These are phyloP conservation scores for Pomacea maculata DNA, from an alignment of 1,140 invertebrate species.

Conservation along the genomic window DNA sequence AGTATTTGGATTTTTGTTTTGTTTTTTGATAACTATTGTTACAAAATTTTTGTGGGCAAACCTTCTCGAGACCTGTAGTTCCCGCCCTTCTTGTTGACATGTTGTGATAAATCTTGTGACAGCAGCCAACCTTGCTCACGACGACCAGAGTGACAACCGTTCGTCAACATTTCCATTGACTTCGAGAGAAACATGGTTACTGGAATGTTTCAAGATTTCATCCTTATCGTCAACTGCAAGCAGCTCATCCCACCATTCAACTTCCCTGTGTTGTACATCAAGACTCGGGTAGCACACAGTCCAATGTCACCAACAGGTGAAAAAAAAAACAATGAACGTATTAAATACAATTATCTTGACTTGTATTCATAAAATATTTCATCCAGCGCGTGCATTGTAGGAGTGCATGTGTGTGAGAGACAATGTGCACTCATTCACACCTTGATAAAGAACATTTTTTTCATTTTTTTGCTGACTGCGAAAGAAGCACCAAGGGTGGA, in stretches of 20 bases:
- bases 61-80: no score
- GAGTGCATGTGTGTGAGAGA: slow-evolving; percentile 1
- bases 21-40: background rate
- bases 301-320: background rate
- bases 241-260: no score
- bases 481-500: background rate
- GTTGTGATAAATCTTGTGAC: no score
- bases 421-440: background rate
- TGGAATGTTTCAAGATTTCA: no score
- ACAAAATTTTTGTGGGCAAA: background rate
- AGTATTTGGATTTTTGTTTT: background rate
- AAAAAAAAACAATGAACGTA: background rate
- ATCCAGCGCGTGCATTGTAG: background rate
- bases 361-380: background rate
- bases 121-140: no score
- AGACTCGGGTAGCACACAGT: background rate
- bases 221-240: no score
- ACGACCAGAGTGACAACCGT: background rate
- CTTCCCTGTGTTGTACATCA: no score
- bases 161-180: no score
- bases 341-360: background rate
- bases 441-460: background rate
- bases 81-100: no score
- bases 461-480: background rate
- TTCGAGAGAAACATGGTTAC: no score